phyloP scores from a whole-genome alignment of 35 echinoderm and acorn worm genomes.

The Ophioderma brevispina region DNA sequence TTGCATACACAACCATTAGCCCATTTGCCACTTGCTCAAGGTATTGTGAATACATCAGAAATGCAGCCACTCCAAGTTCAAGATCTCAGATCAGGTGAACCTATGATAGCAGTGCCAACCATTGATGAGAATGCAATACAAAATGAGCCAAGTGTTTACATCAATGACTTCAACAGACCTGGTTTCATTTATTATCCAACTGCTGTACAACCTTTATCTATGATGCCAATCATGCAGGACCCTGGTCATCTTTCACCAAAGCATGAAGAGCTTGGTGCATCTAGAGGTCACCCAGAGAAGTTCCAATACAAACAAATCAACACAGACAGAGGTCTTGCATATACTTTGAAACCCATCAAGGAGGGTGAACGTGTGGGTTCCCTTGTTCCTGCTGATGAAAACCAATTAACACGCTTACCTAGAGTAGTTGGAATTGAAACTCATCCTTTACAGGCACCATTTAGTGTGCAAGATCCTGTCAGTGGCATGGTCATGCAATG shows the following conservation, averaged over 20 bases:
- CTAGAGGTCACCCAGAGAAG: too few relatives aligned
- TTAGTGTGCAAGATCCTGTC: not conserved
- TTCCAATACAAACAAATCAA: not conserved
- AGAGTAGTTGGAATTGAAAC: not conserved
- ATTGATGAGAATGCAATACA: not conserved
- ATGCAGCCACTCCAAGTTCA: not conserved
- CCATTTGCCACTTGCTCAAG: not conserved
- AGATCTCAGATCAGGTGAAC: conserved; percentile 30
- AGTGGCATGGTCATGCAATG: conserved; percentile 7
- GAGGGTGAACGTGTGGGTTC: not conserved
- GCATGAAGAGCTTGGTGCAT: too few relatives aligned
- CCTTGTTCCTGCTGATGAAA: not conserved
- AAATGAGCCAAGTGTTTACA: not conserved
- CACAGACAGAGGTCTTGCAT: conserved; percentile 4
- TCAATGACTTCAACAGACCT: not conserved
- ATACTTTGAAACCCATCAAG: conserved; percentile 1
- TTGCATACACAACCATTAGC: not conserved
- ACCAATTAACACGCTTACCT: not conserved
- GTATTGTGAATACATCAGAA: not conserved
- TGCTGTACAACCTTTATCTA: too few relatives aligned
- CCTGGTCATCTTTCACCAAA: too few relatives aligned
- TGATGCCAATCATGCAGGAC: too few relatives aligned
- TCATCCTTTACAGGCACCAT: not conserved
- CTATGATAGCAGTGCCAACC: conserved; percentile 2
- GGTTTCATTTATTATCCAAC: not conserved